phyloP scores from a whole-genome alignment of 92 coral and sea anemone genomes.

The Nematostella vectensis region DNA sequence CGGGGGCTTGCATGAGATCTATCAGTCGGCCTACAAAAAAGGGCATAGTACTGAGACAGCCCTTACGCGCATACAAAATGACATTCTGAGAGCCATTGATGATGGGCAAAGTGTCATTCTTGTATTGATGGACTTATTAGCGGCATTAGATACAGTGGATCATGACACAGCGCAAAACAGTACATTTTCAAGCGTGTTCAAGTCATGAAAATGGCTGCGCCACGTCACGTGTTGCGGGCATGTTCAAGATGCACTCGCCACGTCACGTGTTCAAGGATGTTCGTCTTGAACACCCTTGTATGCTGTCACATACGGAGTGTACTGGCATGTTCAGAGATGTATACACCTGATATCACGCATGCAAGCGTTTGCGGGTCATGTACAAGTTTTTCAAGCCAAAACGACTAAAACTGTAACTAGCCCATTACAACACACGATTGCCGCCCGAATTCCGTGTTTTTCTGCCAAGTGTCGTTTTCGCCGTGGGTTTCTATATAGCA shows the following conservation, averaged over 20 bases:
- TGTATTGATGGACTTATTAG: no score
- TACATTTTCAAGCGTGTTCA: slow-evolving; percentile 1
- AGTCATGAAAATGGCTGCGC: not conserved
- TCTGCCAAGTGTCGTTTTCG: not conserved
- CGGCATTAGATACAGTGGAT: no score
- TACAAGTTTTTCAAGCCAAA: not conserved
- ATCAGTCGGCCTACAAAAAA: no score
- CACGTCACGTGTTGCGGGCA: not conserved
- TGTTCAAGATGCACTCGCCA: not conserved
- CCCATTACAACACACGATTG: not conserved
- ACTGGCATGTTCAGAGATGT: not conserved
- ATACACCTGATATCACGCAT: not conserved
- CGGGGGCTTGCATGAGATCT: no score
- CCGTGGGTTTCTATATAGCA: no score
- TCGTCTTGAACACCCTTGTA: not conserved
- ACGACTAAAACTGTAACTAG: not conserved
- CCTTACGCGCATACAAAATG: no score
- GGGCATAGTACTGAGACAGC: no score
- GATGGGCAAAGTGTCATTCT: no score
- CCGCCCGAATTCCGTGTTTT: not conserved
- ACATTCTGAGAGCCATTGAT: no score
- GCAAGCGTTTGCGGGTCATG: not conserved
- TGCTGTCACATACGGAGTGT: not conserved
- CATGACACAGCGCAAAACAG: slow-evolving; percentile 2
- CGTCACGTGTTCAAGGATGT: not conserved